Evolutionary conservation across 2,888 invertebrate genomes (phyloP).

Genomic region (Prosapia bicincta): DNA sequence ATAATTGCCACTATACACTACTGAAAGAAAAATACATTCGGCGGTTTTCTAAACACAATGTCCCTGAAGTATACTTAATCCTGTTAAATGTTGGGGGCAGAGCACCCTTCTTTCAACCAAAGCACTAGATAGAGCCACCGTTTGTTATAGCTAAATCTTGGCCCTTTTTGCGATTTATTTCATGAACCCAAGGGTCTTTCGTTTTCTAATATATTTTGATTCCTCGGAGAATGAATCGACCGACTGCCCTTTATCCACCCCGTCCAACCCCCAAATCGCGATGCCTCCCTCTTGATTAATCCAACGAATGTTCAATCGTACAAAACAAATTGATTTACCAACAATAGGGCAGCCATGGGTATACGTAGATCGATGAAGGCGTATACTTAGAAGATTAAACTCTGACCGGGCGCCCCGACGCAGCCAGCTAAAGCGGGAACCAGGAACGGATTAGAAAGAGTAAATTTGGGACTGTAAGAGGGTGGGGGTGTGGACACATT

Average conservation of each 20-base stretch:
- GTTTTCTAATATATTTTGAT: constrained; percentile 2
- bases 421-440: background rate
- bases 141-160: background rate
- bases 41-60: background rate
- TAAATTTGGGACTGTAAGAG: background rate
- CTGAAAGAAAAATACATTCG: background rate
- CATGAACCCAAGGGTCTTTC: background rate
- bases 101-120: background rate
- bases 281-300: background rate
- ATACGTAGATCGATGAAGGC: background rate
- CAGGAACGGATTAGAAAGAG: background rate
- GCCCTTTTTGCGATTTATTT: background rate
- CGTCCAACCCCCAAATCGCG: background rate
- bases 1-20: too few relatives aligned
- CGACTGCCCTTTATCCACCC: background rate
- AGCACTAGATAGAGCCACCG: background rate
- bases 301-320: background rate
- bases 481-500: background rate
- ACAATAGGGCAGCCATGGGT: background rate
- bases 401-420: background rate
- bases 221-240: background rate
- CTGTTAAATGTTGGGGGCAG: background rate
- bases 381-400: background rate
- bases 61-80: background rate
- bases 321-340: background rate